Base-by-base conservation (phyloP, 2,888 invertebrate genomes). In the Charanyca ferruginea region DNA sequence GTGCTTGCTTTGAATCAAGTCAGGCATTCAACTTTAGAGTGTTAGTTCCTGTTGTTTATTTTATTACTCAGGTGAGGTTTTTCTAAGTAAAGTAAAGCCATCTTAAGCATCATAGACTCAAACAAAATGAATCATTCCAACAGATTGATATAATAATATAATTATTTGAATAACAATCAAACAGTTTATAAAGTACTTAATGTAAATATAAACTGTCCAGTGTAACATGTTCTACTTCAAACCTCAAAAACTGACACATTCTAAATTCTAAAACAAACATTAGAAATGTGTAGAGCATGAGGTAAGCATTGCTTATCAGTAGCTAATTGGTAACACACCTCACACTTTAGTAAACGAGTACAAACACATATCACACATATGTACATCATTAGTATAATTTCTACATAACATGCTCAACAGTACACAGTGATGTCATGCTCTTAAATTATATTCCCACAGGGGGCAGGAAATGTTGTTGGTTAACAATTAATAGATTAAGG, bases 1-100 rank as follows among this genome's bases (percentile, higher is more conserved):
- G 71, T 53, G 62, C 11, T 70, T 74, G 79, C 63, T 75, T 82
- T 89, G 90, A 91, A 79, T 93, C 90, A 91, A 78, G 58, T 77
- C 54, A 75, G 69, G 57, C 67, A 88, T 89, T 84, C 85, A 81
- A 85, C 89, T 89, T 90, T 87, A 79, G 80, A 80, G 55, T 83
- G 69, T 78, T 53, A 60, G 64, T 77, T 73, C 57, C 70, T 78
- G 42, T 63, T 71, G 48, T 65, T 57, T 62, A 72, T 73, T 69
- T 76, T 57, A 35, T 23, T 48, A n/a, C n/a, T n/a, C n/a, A 9
- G 6, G n/a, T 58, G 48, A 60, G 35, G n/a, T 48, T 54, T 71
- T 52, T 22, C 3, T 41, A 28, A 48, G 55, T 32, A 42, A 45
- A 42, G 35, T 73, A 3, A 32, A 70, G 16, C n/a, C n/a, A 32